Base-by-base conservation (phyloP, 1,140 invertebrate genomes). In the Nymphalis io region DNA sequence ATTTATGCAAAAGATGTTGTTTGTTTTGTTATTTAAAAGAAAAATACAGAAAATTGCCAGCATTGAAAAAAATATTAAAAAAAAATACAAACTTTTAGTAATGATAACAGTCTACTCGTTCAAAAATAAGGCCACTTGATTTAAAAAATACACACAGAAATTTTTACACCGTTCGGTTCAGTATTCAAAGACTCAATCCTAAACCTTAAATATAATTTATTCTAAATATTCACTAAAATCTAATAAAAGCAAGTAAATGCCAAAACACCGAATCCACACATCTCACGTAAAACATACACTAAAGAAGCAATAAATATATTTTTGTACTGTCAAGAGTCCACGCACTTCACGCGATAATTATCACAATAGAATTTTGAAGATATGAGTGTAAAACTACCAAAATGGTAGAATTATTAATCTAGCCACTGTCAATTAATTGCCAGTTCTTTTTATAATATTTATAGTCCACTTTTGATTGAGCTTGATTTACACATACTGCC, bases 261-360 rank as follows among this genome's bases (percentile, higher is more conserved):
- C 59, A 68, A 68, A 68, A 15, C 66, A 59, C 53, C 70, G 42
- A 57, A 68, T 58, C 33, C 70, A 76, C 61, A 62, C 68, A 58
- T 73, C 51, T 40, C 48, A 64, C 51, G 27, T 57, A 57, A 53
- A 65, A 64, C 51, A 58, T 65, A 65, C 70, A 68, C 73, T 57
- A 77, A 82, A 73, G 72, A 72, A 76, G 73, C 72, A 80, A 82
- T 83, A 82, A 81, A 83, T 82, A 84, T 75, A 79, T 77, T 82
- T 87, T 89, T 89, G 87, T 89, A 89, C 87, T 87, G 73, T 85
- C 73, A 66, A 73, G 76, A 80, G 79, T 85, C 79, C 81, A 78
- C 75, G 68, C 70, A 77, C 78, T 67, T 65, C 62, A 80, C 73
- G 73, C 82, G 74, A 75, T 82, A 71, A 64, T 75, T 87, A 86